Conservation (phyloP, 2,113 vertebrate genomes). For the Myocastor coypus region DNA sequence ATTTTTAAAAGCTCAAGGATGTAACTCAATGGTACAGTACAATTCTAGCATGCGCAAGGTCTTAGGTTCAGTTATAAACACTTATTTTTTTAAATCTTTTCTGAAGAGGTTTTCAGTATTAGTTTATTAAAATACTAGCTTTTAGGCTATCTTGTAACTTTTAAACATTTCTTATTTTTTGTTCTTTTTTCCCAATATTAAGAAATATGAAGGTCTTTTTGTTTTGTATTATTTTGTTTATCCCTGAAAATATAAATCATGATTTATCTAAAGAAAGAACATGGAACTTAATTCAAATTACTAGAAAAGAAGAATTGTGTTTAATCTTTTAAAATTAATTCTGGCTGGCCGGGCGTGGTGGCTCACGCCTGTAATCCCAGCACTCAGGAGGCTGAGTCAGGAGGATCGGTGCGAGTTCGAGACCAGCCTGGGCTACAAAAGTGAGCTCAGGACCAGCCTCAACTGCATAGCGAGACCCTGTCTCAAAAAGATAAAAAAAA, state of each 20-base stretch:
- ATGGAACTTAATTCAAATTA: slow-evolving; percentile 34
- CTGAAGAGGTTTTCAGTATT: background rate
- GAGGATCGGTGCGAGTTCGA: too few relatives aligned
- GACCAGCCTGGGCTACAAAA: too few relatives aligned
- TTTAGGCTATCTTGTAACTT: background rate
- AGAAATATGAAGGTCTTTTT: background rate
- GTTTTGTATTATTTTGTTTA: background rate
- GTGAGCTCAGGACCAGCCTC: too few relatives aligned
- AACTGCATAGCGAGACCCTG: too few relatives aligned
- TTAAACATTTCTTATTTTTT: background rate
- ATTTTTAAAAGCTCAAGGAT: background rate
- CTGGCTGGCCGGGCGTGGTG: too few relatives aligned
- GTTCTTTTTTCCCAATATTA: background rate
- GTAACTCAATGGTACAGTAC: background rate
- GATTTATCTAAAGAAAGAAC: slow-evolving; percentile 29
- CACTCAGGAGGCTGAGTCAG: too few relatives aligned
- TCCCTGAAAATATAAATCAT: background rate
- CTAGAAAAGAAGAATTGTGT: background rate
- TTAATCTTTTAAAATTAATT: slow-evolving; percentile 29
- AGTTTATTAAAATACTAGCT: slow-evolving; percentile 45
- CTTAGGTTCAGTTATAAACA: background rate
- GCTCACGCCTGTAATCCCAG: too few relatives aligned
- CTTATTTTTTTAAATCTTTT: background rate
- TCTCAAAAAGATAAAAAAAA: too few relatives aligned
- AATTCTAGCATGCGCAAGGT: background rate